A percentile compares a stretch with the other conserved stretches of the same genome.
Evolutionary conservation across 2,888 invertebrate genomes (phyloP).

Genomic region (Nemurella pictetii): DNA sequence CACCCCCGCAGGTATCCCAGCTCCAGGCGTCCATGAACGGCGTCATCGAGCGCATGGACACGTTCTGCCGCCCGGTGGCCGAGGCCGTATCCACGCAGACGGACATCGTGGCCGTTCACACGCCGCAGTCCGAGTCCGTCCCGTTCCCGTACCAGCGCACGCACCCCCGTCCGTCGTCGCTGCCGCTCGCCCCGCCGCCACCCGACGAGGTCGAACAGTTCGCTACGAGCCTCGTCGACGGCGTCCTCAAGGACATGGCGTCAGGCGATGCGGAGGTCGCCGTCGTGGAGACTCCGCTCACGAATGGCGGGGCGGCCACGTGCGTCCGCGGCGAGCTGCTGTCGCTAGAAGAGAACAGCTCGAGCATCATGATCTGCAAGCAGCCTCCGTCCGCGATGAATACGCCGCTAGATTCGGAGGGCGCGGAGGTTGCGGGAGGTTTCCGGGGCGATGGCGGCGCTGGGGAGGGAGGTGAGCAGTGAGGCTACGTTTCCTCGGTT

Average conservation of each 20-base stretch:
- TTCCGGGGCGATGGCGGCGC: no score
- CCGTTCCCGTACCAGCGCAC: conserved; percentile 38
- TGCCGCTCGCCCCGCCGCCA: conserved; percentile 47
- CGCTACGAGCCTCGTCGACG: conserved; percentile 53
- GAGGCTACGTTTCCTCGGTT: background rate
- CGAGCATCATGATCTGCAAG: conserved; percentile 32
- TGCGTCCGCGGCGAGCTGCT: background rate
- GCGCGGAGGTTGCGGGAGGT: conserved; percentile 19
- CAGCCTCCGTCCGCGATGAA: conserved; percentile 35
- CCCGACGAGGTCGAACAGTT: conserved; percentile 61
- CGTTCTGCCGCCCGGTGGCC: conserved; percentile 48
- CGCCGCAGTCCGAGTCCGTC: conserved; percentile 59
- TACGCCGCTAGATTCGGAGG: conserved; percentile 32
- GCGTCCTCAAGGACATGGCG: conserved; percentile 47
- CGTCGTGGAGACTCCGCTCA: background rate
- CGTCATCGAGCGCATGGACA: conserved; percentile 70
- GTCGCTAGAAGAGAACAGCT: conserved; percentile 33
- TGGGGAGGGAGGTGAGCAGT: background rate
- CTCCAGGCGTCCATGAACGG: conserved; percentile 79
- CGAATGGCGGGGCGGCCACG: background rate
- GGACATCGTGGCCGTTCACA: conserved; percentile 76
- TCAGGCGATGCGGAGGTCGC: background rate
- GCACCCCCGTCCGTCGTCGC: conserved; percentile 36
- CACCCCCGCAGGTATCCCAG: conserved; percentile 66
- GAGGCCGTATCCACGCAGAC: conserved; percentile 65